phyloP scores from a whole-genome alignment of 2,113 vertebrate genomes.

The Etia nguti region DNA sequence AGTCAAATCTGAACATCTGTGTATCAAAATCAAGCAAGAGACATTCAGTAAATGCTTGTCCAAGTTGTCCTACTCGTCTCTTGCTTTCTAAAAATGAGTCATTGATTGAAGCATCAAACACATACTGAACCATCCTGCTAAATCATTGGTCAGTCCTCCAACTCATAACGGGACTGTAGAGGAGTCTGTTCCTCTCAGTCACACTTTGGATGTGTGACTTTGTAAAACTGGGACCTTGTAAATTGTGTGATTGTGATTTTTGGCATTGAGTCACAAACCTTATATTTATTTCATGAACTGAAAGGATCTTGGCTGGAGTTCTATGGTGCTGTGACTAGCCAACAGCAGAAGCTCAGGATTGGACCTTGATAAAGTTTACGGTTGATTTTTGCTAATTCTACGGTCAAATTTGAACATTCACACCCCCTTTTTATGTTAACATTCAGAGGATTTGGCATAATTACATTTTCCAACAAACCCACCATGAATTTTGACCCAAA shows the following conservation, averaged over 20 bases:
- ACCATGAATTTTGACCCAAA: neutral
- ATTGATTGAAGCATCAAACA: neutral
- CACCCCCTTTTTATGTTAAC: neutral
- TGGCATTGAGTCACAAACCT: neutral
- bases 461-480: neutral
- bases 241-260: neutral
- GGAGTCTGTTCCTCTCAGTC: neutral
- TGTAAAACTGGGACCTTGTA: neutral
- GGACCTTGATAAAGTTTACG: rapidly evolving
- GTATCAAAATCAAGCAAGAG: neutral
- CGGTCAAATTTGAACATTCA: neutral
- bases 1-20: neutral
- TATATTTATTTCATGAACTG: neutral
- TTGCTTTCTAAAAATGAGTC: neutral
- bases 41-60: neutral
- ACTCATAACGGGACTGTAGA: neutral
- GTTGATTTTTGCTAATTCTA: neutral
- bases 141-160: neutral
- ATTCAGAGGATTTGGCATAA: neutral
- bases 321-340: rapidly evolving
- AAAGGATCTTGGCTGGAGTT: neutral
- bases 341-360: neutral
- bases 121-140: neutral
- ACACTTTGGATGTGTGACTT: neutral
- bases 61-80: rapidly evolving